These are phyloP conservation scores for Microtus oregoni DNA, from an alignment of 2,113 vertebrate genomes.

Conservation along the genomic window DNA sequence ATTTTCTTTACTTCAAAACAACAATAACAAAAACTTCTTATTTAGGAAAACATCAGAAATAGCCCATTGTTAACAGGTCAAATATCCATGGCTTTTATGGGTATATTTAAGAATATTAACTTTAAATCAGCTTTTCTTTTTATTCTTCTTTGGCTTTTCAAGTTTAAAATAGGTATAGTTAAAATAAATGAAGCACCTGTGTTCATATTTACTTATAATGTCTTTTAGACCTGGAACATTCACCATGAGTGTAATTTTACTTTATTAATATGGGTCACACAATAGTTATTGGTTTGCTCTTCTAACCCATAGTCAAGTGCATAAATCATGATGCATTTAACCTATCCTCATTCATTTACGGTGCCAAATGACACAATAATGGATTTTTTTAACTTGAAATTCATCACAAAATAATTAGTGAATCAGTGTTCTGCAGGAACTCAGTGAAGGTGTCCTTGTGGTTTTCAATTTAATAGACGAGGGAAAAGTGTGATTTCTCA, in stretches of 20 bases:
- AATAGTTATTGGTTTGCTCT: slow-evolving; percentile 18
- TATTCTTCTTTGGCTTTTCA: slow-evolving; percentile 40
- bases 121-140: slow-evolving; percentile 35
- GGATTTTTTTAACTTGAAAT: slow-evolving; percentile 30
- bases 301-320: slow-evolving; percentile 31
- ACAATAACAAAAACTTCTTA: not conserved
- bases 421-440: slow-evolving; percentile 35
- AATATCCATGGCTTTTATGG: not conserved
- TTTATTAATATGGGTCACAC: slow-evolving; percentile 33
- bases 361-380: slow-evolving; percentile 22
- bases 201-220: not conserved
- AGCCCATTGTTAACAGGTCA: not conserved
- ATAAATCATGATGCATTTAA: slow-evolving; percentile 9
- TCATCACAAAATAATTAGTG: slow-evolving; percentile 56
- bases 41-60: slow-evolving; percentile 34
- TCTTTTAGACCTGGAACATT: not conserved
- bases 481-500: slow-evolving; percentile 35
- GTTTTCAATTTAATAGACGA: slow-evolving; percentile 25
- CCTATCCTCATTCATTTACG: slow-evolving; percentile 22
- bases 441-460: not conserved
- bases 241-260: not conserved
- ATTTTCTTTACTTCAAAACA: slow-evolving; percentile 6
- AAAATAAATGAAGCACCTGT: not conserved
- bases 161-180: not conserved
- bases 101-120: not conserved